A percentile compares a stretch with the other conserved stretches of the same genome.
These are phyloP conservation scores for Cerceris ruficornis DNA, from an alignment of 2,888 invertebrate species.

Conservation along the genomic window DNA sequence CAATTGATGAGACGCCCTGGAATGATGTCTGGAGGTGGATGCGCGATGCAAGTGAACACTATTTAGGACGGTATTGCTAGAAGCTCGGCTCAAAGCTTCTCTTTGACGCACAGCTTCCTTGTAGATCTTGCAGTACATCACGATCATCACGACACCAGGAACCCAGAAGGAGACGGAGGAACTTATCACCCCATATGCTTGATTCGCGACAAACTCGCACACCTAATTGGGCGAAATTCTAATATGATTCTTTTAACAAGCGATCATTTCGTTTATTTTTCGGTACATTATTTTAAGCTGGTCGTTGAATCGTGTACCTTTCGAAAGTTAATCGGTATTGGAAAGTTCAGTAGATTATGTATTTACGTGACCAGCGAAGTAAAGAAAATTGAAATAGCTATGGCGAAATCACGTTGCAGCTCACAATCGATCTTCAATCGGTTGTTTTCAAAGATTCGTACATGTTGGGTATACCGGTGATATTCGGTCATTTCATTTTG, in stretches of 20 bases:
- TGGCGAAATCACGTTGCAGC: too few relatives aligned
- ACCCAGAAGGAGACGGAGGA: constrained; percentile 97
- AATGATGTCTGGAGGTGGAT: constrained; percentile 87
- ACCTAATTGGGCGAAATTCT: constrained; percentile 75
- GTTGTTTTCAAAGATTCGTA: too few relatives aligned
- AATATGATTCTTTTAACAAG: background rate
- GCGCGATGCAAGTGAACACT: constrained; percentile 92
- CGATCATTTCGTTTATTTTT: background rate
- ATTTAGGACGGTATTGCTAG: constrained; percentile 92
- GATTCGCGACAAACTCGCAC: constrained; percentile 93
- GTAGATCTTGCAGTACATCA: constrained; percentile 92
- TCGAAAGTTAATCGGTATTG: too few relatives aligned
- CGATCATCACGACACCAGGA: constrained; percentile 95
- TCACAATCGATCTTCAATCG: too few relatives aligned
- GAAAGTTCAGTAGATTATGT: too few relatives aligned
- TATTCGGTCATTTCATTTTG: too few relatives aligned
- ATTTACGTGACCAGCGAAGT: too few relatives aligned
- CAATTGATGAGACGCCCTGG: constrained; percentile 76
- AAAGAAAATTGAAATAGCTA: too few relatives aligned
- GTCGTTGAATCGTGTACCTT: too few relatives aligned
- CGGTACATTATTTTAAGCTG: background rate
- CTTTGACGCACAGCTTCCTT: constrained; percentile 92
- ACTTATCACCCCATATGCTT: constrained; percentile 93
- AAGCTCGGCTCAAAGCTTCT: constrained; percentile 91
- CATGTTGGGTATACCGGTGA: too few relatives aligned